Percentiles rank a stretch among this genome's conserved stretches.
These are phyloP conservation scores for Hemithea aestivaria DNA, from an alignment of 2,888 invertebrate genomes.

Conservation along the genomic window DNA sequence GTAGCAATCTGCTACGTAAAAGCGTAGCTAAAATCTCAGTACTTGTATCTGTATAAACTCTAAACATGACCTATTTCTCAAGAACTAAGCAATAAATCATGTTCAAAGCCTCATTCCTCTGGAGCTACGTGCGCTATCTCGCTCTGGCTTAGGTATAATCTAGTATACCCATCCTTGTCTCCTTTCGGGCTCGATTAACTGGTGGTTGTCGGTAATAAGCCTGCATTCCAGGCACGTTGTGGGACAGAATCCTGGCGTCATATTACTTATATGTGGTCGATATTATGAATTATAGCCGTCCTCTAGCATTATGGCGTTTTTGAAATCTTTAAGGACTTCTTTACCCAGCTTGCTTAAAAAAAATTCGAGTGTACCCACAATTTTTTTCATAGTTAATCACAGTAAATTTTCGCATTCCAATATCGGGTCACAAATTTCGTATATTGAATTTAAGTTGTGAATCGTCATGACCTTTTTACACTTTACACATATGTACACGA, in stretches of 20 bases:
- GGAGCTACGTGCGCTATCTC: constrained; percentile 11
- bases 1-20: too few relatives aligned
- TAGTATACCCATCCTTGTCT: constrained; percentile 17
- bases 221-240: constrained; percentile 55
- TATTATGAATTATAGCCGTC: constrained; percentile 6
- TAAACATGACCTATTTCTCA: constrained; percentile 24
- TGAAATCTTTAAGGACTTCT: too few relatives aligned
- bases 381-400: too few relatives aligned
- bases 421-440: too few relatives aligned
- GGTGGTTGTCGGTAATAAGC: constrained; percentile 37
- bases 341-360: too few relatives aligned
- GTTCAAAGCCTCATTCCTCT: constrained; percentile 19
- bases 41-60: constrained; percentile 6
- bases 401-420: too few relatives aligned
- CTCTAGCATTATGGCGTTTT: too few relatives aligned
- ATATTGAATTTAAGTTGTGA: too few relatives aligned
- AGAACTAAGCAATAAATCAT: constrained; percentile 27
- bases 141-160: constrained; percentile 3
- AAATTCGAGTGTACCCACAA: too few relatives aligned
- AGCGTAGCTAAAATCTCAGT: neutral
- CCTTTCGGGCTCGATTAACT: constrained; percentile 33
- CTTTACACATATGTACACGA: too few relatives aligned
- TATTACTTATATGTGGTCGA: constrained; percentile 12
- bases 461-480: too few relatives aligned
- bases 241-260: constrained; percentile 21